Conservation (phyloP, 2,113 vertebrate genomes). For the Lasiurus borealis region DNA sequence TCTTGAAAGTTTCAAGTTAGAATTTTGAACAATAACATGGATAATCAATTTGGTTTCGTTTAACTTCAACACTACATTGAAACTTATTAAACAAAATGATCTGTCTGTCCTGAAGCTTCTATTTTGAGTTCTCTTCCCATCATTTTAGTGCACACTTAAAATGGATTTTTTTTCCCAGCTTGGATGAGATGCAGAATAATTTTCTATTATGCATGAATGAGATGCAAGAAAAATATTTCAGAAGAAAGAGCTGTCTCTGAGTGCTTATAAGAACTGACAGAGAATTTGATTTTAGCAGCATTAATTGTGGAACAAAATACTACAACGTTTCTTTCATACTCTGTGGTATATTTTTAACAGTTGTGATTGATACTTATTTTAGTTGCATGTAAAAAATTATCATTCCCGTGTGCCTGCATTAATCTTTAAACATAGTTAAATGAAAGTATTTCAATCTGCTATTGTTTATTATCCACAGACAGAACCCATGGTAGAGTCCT, state of each 20-base stretch:
- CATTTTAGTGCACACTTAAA: conserved; percentile 68
- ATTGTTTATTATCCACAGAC: conserved; percentile 22
- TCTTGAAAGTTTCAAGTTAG: conserved; percentile 1
- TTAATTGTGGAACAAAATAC: conserved; percentile 61
- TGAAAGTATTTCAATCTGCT: conserved; percentile 13
- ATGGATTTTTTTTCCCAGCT: conserved; percentile 61
- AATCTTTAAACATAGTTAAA: conserved; percentile 24
- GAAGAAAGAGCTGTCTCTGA: conserved; percentile 64
- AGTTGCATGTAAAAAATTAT: conserved; percentile 22
- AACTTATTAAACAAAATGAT: conserved; percentile 64
- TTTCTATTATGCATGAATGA: conserved; percentile 71
- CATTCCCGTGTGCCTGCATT: background rate
- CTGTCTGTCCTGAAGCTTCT: conserved; percentile 69
- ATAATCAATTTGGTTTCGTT: conserved; percentile 56
- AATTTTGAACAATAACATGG: conserved; percentile 49
- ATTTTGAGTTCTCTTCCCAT: conserved; percentile 76
- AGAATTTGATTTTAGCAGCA: conserved; percentile 64
- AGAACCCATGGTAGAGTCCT: background rate
- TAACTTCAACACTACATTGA: conserved; percentile 49
- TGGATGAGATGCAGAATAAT: conserved; percentile 75
- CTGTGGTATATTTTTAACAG: background rate
- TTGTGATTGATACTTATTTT: conserved; percentile 1
- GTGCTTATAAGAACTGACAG: conserved; percentile 47
- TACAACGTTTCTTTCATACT: conserved; percentile 11
- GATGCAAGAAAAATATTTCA: conserved; percentile 68